Conservation (phyloP, 1,140 invertebrate genomes). For the Chionoecetes opilio region DNA sequence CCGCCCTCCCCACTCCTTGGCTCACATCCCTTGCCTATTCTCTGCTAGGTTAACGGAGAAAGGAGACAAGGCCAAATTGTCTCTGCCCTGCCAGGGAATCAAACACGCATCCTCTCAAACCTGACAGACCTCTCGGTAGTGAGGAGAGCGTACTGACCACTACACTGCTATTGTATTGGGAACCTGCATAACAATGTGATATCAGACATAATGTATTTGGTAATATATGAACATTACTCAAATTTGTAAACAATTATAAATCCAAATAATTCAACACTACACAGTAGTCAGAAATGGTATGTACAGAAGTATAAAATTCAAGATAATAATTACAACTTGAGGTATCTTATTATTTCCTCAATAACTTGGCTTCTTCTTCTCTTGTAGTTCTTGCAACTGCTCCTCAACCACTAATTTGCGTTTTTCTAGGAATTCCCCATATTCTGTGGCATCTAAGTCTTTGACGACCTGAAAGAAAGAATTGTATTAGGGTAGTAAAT, state of each 20-base stretch:
- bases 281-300: neutral
- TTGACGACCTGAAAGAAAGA: slow-evolving; percentile 50
- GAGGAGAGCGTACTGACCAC: too few species aligned
- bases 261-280: neutral
- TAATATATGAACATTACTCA: neutral
- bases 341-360: slow-evolving; percentile 29
- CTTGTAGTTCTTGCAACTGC: slow-evolving; percentile 15
- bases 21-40: too few species aligned
- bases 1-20: too few species aligned
- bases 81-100: too few species aligned
- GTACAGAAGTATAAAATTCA: neutral
- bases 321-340: neutral
- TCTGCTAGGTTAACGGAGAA: too few species aligned
- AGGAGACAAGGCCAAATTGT: too few species aligned
- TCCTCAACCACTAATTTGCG: slow-evolving; percentile 58
- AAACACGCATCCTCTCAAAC: too few species aligned
- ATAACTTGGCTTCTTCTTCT: slow-evolving; percentile 49
- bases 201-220: too few species aligned
- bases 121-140: too few species aligned
- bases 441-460: slow-evolving; percentile 57
- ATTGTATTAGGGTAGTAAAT: neutral
- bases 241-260: neutral
- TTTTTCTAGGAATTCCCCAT: slow-evolving; percentile 64
- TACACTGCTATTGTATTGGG: too few species aligned
- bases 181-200: too few species aligned